Evolutionary conservation across 2,888 invertebrate genomes (phyloP).

Genomic region (Cremastinae sp.): DNA sequence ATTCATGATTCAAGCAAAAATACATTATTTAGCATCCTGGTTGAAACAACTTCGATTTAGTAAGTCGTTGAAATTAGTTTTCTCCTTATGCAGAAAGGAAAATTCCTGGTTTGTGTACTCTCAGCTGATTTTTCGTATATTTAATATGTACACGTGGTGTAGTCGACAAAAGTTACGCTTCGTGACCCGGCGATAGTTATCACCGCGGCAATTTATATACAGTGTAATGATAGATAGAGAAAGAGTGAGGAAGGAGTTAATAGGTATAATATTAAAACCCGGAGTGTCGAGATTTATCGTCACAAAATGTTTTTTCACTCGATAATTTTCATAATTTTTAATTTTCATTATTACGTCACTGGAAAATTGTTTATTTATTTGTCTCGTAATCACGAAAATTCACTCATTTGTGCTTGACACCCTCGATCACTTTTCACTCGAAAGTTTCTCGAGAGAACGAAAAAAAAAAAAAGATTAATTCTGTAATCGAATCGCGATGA

Average conservation of each 20-base stretch:
- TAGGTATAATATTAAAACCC: constrained; percentile 41
- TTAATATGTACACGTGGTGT: constrained; percentile 18
- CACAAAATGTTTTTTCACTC: neutral
- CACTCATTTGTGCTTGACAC: neutral
- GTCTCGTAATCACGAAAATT: neutral
- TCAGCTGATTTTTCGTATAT: neutral
- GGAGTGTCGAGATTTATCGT: constrained; percentile 44
- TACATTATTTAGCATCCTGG: too few species aligned
- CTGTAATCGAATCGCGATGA: too few species aligned
- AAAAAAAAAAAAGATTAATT: too few species aligned
- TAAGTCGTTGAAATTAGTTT: too few species aligned
- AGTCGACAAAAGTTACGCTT: constrained; percentile 26
- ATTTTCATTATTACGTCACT: too few species aligned
- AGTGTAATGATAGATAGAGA: constrained; percentile 4
- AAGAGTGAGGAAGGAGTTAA: constrained; percentile 16
- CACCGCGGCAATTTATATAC: constrained; percentile 46
- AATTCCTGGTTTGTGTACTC: neutral
- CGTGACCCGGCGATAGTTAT: constrained; percentile 47
- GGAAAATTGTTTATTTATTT: too few species aligned
- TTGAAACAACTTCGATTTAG: too few species aligned
- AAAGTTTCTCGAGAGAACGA: neutral
- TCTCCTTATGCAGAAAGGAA: too few species aligned
- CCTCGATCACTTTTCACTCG: too few species aligned
- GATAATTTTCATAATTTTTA: too few species aligned
- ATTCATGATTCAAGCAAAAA: neutral